Conservation (phyloP, 2,888 invertebrate genomes). For the Tethea ocularis region DNA sequence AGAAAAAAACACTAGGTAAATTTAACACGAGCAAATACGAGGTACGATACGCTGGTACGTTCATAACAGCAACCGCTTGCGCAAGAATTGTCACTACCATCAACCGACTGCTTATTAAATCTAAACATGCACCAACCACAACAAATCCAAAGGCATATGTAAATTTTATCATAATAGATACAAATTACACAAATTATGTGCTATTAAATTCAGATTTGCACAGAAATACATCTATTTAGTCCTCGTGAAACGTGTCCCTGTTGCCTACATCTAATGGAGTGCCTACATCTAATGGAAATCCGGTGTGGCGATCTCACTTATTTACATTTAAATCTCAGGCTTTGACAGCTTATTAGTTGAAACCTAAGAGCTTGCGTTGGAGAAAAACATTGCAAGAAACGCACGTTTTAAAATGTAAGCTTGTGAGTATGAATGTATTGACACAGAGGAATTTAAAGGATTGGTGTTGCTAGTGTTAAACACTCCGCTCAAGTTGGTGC, state of each 20-base stretch:
- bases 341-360: background rate
- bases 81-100: background rate
- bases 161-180: conserved; percentile 5
- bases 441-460: too few species aligned
- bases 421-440: too few species aligned
- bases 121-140: background rate
- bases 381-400: too few species aligned
- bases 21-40: too few species aligned
- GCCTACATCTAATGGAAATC: background rate
- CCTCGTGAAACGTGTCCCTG: background rate
- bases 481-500: background rate
- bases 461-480: conserved; percentile 27
- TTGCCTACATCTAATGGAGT: background rate
- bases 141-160: conserved; percentile 8
- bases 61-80: background rate
- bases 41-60: too few species aligned
- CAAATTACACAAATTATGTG: conserved; percentile 5
- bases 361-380: too few species aligned
- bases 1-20: too few species aligned
- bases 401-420: too few species aligned
- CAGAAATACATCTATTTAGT: background rate
- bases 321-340: background rate
- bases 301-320: background rate
- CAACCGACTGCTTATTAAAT: background rate
- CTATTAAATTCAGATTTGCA: conserved; percentile 7